Percentiles rank a stretch among this genome's conserved stretches.
Evolutionary conservation across 2,888 invertebrate genomes (phyloP).

Genomic region (Boloria euphrosyne): DNA sequence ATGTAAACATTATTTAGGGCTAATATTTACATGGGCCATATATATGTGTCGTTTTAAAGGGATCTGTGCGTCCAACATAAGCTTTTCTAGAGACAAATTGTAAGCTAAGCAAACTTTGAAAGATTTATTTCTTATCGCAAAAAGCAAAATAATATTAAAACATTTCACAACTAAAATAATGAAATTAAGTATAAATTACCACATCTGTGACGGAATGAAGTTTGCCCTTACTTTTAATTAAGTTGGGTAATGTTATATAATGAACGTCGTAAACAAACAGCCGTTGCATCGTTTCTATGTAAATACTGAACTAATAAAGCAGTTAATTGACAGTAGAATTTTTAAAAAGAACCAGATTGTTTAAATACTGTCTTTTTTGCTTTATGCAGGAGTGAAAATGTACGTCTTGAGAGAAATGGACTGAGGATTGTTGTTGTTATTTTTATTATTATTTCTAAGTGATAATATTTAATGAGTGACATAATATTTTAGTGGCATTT

Average conservation of each 20-base stretch:
- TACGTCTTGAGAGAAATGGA: constrained; percentile 11
- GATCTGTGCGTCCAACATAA: too few relatives aligned
- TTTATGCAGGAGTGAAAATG: not conserved
- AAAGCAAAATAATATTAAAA: constrained; percentile 8
- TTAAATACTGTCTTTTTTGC: constrained; percentile 17
- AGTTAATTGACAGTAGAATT: constrained; percentile 41
- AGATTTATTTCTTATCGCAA: not conserved
- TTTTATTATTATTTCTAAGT: constrained; percentile 4
- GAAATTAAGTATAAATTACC: constrained; percentile 34
- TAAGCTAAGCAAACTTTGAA: too few relatives aligned
- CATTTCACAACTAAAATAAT: constrained; percentile 12
- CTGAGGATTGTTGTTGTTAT: constrained; percentile 1
- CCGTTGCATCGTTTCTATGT: constrained; percentile 47
- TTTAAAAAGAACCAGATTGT: constrained; percentile 38
- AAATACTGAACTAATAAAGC: constrained; percentile 44
- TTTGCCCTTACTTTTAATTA: constrained; percentile 45
- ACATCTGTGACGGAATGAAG: constrained; percentile 31
- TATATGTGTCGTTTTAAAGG: too few relatives aligned
- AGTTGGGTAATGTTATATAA: constrained; percentile 47
- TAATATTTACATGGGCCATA: too few relatives aligned
- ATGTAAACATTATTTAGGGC: too few relatives aligned
- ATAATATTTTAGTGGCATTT: too few relatives aligned
- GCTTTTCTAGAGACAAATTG: too few relatives aligned
- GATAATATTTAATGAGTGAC: not conserved
- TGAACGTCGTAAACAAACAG: constrained; percentile 49